Evolutionary conservation across 1,140 invertebrate species (phyloP), one percentile per base, ranked within the genome.

Genomic region (Drosophila sturtevanti): DNA sequence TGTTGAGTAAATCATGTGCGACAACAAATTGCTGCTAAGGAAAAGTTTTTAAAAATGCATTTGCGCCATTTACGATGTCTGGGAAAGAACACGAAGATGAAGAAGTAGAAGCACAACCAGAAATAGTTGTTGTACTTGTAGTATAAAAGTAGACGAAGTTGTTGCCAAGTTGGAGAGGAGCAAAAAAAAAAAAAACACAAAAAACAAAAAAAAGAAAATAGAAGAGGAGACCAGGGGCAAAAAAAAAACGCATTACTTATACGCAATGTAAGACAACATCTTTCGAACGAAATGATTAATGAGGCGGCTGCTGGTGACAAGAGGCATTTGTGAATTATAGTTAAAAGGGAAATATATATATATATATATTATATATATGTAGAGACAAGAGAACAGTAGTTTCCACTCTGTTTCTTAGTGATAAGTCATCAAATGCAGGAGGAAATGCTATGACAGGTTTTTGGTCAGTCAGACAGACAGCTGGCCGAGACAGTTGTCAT

Each of bases 401-500:
- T 24, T 24, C 24, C 63, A 69, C 81, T 70, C 14, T 76, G 72
- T 76, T 60, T 67, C 78, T 77, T 72, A 67, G 80, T 87, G 79
- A 89, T 87, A 89, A 84, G 84, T 84, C 84, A 84, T 89, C 79
- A 84, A 81, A 48, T 48, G 41, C 41, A 69, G 72, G 69, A 72
- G 72, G 73, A 72, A 61, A 54, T 44, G 37, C 58, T 38, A n/a
- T 7, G 34, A 24, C 62, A 78, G 79, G 84, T 89, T 48, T 48
- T 48, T 7, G 41, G 41, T 48, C 41, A 48, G 10, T 48, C 16
- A 48, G 16, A 48, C 41, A 48, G 41, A 48, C 84, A 79, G 79
- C 76, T 89, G 82, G 62, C 27, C 55, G 77, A 89, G 84, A 87
- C 84, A 87, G 84, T 89, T 89, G 77, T 89, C 84, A 87, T 87